Percentiles rank a stretch among this genome's conserved stretches.
phyloP scores from a whole-genome alignment of 2,888 invertebrate genomes.

The Hypsopygia costalis region DNA sequence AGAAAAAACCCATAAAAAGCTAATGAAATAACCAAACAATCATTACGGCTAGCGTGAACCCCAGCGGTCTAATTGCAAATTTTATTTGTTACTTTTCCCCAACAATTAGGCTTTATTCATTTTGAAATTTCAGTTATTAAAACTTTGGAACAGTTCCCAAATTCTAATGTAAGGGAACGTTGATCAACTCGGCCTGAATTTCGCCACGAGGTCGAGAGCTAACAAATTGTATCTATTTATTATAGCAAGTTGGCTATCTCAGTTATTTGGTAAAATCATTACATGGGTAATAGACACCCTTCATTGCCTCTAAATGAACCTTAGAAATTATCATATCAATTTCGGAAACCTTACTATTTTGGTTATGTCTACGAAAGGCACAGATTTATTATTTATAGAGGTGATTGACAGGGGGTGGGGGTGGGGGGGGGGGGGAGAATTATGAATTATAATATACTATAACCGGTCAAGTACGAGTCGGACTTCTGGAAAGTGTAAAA shows the following conservation, averaged over 20 bases:
- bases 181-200: neutral
- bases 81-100: constrained; percentile 4
- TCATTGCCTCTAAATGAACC: constrained; percentile 15
- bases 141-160: constrained; percentile 3
- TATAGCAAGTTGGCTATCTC: constrained; percentile 61
- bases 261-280: constrained; percentile 61
- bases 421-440: too few species aligned
- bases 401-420: too few species aligned
- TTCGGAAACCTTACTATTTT: too few species aligned
- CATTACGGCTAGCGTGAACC: neutral
- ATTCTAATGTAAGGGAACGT: neutral
- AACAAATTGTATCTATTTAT: constrained; percentile 66
- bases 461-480: too few species aligned
- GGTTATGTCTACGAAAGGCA: too few species aligned
- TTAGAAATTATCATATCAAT: constrained; percentile 14
- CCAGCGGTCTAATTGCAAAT: neutral
- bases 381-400: too few species aligned
- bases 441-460: too few species aligned
- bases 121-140: neutral
- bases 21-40: neutral
- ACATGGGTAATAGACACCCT: constrained; percentile 44
- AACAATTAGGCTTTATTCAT: constrained; percentile 3
- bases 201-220: constrained; percentile 21
- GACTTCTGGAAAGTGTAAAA: too few species aligned
- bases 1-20: too few species aligned